phyloP scores from a whole-genome alignment of 2,113 vertebrate species.

The Strigops habroptila region DNA sequence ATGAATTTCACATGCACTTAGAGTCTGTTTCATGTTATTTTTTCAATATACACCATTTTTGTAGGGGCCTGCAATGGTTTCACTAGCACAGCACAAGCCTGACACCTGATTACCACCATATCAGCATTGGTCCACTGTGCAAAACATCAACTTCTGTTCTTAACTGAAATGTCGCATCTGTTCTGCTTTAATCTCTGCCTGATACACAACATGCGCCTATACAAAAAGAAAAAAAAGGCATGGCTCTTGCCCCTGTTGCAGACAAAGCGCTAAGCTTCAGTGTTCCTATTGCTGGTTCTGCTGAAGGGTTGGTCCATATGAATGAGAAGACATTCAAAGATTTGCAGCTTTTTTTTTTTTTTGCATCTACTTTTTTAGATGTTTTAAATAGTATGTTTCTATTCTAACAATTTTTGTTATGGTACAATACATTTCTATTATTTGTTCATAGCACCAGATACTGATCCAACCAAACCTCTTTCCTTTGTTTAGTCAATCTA shows the following conservation, averaged over 20 bases:
- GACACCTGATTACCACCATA: conserved; percentile 59
- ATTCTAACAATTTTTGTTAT: not conserved
- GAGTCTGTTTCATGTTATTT: conserved; percentile 42
- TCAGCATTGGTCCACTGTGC: not conserved
- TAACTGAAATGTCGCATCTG: not conserved
- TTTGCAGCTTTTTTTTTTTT: not conserved
- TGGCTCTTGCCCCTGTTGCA: fast-evolving
- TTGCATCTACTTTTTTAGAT: not conserved
- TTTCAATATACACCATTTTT: conserved; percentile 52
- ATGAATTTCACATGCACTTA: conserved; percentile 45
- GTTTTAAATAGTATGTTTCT: not conserved
- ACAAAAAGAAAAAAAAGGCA: not conserved
- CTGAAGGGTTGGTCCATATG: not conserved
- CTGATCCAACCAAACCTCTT: not conserved
- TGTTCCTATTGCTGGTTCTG: not conserved
- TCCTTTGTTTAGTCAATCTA: not conserved
- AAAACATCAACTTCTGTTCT: conserved; percentile 7
- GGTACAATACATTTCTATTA: not conserved
- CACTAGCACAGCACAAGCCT: conserved; percentile 31
- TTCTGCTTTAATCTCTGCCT: not conserved
- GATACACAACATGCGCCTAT: not conserved
- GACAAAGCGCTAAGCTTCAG: not conserved
- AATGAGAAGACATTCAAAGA: not conserved
- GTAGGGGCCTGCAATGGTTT: conserved; percentile 12
- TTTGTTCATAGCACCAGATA: not conserved